These are phyloP conservation scores for Chloroclysta siterata DNA, from an alignment of 2,888 invertebrate species.

Conservation along the genomic window DNA sequence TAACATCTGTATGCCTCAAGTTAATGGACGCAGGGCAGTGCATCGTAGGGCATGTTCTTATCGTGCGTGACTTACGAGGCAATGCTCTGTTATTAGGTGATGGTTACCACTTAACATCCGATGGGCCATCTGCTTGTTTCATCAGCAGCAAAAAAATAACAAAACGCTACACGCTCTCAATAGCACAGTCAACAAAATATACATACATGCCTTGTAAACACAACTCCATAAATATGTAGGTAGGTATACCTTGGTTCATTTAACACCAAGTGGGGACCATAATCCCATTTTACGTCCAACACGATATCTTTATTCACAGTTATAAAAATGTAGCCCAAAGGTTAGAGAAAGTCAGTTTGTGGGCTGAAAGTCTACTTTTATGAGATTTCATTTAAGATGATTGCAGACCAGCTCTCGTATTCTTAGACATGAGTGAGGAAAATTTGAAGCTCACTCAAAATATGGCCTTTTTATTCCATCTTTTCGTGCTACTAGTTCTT, in stretches of 20 bases:
- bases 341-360: neutral
- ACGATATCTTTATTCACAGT: constrained; percentile 37
- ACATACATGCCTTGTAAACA: constrained; percentile 32
- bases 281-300: constrained; percentile 35
- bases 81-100: too few species aligned
- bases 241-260: constrained; percentile 36
- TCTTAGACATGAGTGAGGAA: neutral
- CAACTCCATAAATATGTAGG: constrained; percentile 37
- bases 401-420: neutral
- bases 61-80: too few species aligned
- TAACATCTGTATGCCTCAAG: too few species aligned
- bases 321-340: constrained; percentile 22
- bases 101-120: too few species aligned
- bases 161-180: constrained; percentile 15
- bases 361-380: neutral
- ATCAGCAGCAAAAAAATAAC: too few species aligned
- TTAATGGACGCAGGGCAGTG: too few species aligned
- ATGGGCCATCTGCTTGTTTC: too few species aligned
- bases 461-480: too few species aligned
- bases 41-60: too few species aligned
- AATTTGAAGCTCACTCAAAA: too few species aligned
- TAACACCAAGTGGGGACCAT: constrained; percentile 39
- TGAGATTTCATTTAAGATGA: constrained; percentile 6
- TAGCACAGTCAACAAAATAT: neutral
- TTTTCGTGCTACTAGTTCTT: too few species aligned